These are phyloP conservation scores for Sinosuthora webbiana DNA, from an alignment of 2,113 vertebrate species.

Conservation along the genomic window DNA sequence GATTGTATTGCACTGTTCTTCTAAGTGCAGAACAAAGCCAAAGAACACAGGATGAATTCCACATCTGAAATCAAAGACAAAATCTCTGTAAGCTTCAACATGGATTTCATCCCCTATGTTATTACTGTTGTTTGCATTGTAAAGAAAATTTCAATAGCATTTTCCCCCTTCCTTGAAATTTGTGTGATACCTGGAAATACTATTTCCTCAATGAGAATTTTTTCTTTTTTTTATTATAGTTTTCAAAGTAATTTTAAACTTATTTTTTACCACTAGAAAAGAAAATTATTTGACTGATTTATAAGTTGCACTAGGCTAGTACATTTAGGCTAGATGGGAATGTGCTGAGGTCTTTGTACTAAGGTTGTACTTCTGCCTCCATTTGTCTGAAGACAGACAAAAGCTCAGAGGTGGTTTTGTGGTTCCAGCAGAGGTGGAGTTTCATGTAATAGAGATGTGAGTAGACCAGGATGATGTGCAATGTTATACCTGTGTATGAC, in stretches of 20 bases:
- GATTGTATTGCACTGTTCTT: not conserved
- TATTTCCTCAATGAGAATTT: not conserved
- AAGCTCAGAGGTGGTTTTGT: not conserved
- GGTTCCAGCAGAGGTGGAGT: not conserved
- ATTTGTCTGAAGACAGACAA: not conserved
- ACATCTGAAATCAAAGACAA: not conserved
- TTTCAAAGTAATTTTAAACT: not conserved
- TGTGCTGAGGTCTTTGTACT: not conserved
- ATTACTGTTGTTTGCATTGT: not conserved
- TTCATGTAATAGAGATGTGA: not conserved
- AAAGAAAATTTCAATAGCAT: not conserved
- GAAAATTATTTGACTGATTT: not conserved
- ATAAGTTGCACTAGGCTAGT: not conserved
- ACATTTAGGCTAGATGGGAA: not conserved
- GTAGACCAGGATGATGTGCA: not conserved
- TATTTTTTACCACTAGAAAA: not conserved
- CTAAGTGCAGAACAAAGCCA: constrained; percentile 1
- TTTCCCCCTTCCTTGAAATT: not conserved
- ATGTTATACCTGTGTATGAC: not conserved
- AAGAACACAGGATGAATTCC: not conserved
- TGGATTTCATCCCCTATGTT: not conserved
- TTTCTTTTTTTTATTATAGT: not conserved
- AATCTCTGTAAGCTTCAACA: not conserved
- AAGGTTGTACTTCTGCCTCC: not conserved
- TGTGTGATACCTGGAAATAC: not conserved